These are phyloP conservation scores for Brachionus calyciflorus DNA, from an alignment of 1,140 invertebrate species.

Conservation along the genomic window DNA sequence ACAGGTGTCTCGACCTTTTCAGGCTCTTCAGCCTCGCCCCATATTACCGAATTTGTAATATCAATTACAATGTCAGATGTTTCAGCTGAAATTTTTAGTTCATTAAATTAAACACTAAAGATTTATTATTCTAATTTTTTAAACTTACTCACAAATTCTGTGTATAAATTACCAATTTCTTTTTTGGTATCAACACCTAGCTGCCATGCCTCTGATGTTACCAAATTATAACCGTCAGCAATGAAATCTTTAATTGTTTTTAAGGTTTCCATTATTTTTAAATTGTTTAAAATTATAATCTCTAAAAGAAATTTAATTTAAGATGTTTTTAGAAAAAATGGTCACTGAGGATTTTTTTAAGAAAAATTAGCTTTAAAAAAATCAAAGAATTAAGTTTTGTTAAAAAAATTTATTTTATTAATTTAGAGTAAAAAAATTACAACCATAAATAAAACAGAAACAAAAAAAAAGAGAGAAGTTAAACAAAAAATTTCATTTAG, in stretches of 20 bases:
- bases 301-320: background rate
- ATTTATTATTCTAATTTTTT: background rate
- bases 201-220: slow-evolving; percentile 9
- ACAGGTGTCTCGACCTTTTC: slow-evolving; percentile 17
- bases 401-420: too few species aligned
- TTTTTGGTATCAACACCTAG: slow-evolving; percentile 1
- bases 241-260: slow-evolving; percentile 11
- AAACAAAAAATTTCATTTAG: too few species aligned
- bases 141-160: slow-evolving; percentile 26
- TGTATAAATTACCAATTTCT: background rate
- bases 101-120: background rate
- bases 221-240: background rate
- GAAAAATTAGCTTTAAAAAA: too few species aligned
- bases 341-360: too few species aligned
- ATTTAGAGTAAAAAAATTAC: too few species aligned
- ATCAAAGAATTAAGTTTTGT: too few species aligned
- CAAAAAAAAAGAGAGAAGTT: too few species aligned
- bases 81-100: background rate
- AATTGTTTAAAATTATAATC: background rate
- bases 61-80: slow-evolving; percentile 18
- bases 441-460: too few species aligned
- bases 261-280: slow-evolving; percentile 9
- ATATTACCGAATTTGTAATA: background rate
- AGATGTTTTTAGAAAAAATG: too few species aligned
- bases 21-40: background rate